These are phyloP conservation scores for Falco concolor DNA, from an alignment of 2,797 vertebrate species.

Conservation along the genomic window DNA sequence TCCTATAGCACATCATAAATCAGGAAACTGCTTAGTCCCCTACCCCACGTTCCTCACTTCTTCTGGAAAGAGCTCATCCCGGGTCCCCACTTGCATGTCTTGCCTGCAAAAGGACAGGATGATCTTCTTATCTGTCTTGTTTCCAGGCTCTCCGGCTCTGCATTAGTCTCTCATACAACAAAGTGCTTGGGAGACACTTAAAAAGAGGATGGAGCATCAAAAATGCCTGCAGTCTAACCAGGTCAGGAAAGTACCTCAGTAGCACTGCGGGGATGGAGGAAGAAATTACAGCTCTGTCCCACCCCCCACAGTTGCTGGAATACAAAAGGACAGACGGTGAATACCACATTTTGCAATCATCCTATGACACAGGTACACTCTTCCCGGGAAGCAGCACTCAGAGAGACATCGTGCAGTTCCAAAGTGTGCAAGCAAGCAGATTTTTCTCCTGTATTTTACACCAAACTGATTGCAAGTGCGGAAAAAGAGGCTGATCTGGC, in stretches of 20 bases:
- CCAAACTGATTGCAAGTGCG: not conserved
- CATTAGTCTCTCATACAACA: not conserved
- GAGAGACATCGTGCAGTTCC: not conserved
- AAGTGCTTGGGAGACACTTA: not conserved
- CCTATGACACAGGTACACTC: not conserved
- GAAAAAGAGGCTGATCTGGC: not conserved
- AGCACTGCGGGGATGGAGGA: fast-evolving
- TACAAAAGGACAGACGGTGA: not conserved
- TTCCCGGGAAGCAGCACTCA: not conserved
- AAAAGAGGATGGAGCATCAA: not conserved
- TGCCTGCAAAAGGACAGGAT: not conserved
- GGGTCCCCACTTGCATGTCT: fast-evolving
- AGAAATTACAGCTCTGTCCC: not conserved
- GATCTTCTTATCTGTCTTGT: not conserved
- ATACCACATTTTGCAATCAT: not conserved
- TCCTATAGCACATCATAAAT: not conserved
- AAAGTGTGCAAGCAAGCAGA: not conserved
- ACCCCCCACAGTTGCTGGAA: not conserved
- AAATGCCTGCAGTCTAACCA: fast-evolving
- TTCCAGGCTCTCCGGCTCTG: not conserved
- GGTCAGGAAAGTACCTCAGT: not conserved
- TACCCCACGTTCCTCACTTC: not conserved
- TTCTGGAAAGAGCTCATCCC: not conserved
- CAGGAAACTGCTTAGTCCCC: not conserved
- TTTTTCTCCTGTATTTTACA: not conserved